Conservation (phyloP, 2,113 vertebrate species). For the Acanthochromis polyacanthus region DNA sequence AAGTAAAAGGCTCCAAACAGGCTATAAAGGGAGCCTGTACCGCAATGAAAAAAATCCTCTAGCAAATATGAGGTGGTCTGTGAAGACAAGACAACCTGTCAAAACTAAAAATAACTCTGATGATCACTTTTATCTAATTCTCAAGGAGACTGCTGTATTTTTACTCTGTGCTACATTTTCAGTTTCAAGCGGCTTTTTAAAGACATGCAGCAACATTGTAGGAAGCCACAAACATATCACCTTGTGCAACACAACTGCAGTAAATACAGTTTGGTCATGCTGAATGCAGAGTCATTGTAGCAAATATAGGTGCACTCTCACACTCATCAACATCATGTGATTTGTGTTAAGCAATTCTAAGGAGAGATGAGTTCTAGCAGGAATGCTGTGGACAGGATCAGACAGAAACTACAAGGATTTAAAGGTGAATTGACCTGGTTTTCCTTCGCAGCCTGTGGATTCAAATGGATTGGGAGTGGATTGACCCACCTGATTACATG, state of each 20-base stretch:
- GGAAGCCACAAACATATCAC: background rate
- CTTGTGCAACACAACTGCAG: background rate
- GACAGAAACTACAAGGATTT: constrained; percentile 6
- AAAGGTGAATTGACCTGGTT: constrained; percentile 31
- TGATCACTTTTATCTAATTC: constrained; percentile 24
- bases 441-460: background rate
- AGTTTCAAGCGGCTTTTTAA: background rate
- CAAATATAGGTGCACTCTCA: constrained; percentile 4
- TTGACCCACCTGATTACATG: constrained; percentile 47
- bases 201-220: background rate
- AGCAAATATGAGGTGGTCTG: background rate
- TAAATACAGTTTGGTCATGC: constrained; percentile 10
- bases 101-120: constrained; percentile 68
- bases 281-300: constrained; percentile 13
- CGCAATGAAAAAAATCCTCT: background rate
- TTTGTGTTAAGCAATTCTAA: constrained; percentile 18
- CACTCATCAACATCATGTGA: constrained; percentile 33
- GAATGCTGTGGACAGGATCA: constrained; percentile 23
- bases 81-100: constrained; percentile 40
- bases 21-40: background rate
- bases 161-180: constrained; percentile 5
- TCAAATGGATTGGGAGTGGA: constrained; percentile 20
- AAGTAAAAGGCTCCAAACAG: background rate
- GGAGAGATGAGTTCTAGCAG: background rate
- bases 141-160: constrained; percentile 33